These are phyloP conservation scores for Sacculina carcini DNA, from an alignment of 2,888 invertebrate species.

Conservation along the genomic window DNA sequence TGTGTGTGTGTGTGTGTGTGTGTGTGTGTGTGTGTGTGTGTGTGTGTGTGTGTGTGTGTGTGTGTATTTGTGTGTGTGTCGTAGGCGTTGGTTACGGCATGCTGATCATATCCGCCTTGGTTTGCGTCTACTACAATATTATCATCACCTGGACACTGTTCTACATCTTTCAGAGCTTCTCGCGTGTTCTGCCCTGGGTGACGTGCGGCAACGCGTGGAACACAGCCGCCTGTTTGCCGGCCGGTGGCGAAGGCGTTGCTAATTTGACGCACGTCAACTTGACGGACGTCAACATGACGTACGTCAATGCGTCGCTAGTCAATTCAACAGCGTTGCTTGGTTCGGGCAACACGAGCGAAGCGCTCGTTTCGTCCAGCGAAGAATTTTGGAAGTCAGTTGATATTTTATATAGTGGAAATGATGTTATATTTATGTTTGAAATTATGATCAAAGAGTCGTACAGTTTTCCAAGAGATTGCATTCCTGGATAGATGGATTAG, in stretches of 20 bases:
- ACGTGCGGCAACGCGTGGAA: conserved; percentile 59
- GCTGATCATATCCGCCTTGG: conserved; percentile 48
- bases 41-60: too few species aligned
- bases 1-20: too few species aligned
- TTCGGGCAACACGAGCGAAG: conserved; percentile 23
- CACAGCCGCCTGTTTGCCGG: conserved; percentile 39
- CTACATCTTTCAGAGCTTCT: conserved; percentile 44
- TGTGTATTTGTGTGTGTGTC: too few species aligned
- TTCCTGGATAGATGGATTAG: too few species aligned
- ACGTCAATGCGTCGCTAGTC: background rate
- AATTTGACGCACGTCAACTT: background rate
- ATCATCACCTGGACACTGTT: conserved; percentile 59
- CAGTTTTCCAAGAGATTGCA: too few species aligned
- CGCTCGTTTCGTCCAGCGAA: conserved; percentile 34
- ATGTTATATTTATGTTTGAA: too few species aligned
- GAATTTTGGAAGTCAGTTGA: conserved; percentile 36
- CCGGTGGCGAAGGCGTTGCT: conserved; percentile 16
- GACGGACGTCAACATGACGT: background rate
- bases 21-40: too few species aligned
- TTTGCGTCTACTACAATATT: conserved; percentile 56
- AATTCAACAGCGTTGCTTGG: background rate
- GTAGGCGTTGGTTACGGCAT: conserved; percentile 67
- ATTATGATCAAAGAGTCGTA: too few species aligned
- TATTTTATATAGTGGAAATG: too few species aligned
- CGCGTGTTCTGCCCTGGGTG: conserved; percentile 42